Evolutionary conservation across 2,888 invertebrate genomes (phyloP).

Genomic region (Sussaba pulchella): DNA sequence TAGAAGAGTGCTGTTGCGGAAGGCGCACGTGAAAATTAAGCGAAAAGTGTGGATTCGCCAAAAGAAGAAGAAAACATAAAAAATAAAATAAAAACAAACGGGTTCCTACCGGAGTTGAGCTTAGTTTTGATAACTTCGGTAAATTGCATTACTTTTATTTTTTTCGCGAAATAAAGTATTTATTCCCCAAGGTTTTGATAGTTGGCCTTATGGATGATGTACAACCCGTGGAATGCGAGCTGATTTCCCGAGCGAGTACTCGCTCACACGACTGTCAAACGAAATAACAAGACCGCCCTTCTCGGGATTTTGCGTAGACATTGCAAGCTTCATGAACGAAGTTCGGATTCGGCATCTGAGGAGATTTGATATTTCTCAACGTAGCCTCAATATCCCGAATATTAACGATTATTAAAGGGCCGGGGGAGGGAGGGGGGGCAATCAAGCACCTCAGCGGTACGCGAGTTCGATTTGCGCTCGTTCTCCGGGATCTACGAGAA

Average conservation of each 20-base stretch:
- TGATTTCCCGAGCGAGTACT: slow-evolving; percentile 53
- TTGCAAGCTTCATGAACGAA: no score
- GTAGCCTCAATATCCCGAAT: no score
- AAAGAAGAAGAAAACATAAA: background rate
- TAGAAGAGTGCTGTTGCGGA: no score
- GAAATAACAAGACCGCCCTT: slow-evolving; percentile 6
- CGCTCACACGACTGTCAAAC: slow-evolving; percentile 17
- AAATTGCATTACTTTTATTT: slow-evolving; percentile 1
- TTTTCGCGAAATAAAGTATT: slow-evolving; percentile 11
- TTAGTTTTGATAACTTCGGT: background rate
- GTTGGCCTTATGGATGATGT: background rate
- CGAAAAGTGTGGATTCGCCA: slow-evolving; percentile 9
- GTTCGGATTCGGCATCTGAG: no score
- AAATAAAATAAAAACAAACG: background rate
- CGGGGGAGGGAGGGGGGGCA: no score
- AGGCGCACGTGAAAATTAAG: slow-evolving; percentile 8
- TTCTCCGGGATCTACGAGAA: no score
- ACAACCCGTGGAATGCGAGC: background rate
- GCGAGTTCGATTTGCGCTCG: no score
- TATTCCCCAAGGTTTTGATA: background rate
- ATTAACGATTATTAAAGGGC: no score
- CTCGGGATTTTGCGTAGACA: background rate
- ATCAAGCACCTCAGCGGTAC: no score
- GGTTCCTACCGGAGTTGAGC: background rate
- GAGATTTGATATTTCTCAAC: no score